phyloP scores from a whole-genome alignment of 2,797 vertebrate genomes.

The Eulemur coronatus region DNA sequence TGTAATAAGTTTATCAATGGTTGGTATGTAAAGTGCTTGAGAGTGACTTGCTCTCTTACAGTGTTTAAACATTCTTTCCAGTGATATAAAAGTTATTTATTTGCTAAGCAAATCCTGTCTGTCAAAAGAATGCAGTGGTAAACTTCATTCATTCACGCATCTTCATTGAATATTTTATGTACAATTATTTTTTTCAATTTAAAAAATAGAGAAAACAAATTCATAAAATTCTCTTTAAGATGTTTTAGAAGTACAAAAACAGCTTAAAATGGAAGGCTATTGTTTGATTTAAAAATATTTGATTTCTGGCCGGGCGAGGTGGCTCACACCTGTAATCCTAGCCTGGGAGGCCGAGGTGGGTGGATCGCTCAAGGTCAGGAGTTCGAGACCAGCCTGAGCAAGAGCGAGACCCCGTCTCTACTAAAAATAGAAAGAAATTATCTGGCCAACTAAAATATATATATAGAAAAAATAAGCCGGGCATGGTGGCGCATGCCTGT shows the following conservation, averaged over 20 bases:
- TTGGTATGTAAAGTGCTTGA: slow-evolving; percentile 55
- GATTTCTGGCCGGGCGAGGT: not conserved
- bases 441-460: too few species aligned
- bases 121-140: not conserved
- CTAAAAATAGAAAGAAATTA: too few species aligned
- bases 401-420: too few species aligned
- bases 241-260: not conserved
- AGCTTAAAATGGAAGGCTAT: not conserved
- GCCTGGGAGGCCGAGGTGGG: too few species aligned
- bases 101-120: slow-evolving; percentile 50
- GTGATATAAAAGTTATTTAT: slow-evolving; percentile 57
- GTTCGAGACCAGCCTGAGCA: too few species aligned
- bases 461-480: too few species aligned
- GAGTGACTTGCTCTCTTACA: slow-evolving; percentile 49
- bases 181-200: not conserved
- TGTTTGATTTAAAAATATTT: not conserved
- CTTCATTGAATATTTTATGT: not conserved
- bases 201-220: not conserved
- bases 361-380: too few species aligned
- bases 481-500: too few species aligned
- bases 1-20: slow-evolving; percentile 69
- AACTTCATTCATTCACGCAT: slow-evolving; percentile 40
- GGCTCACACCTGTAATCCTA: too few species aligned
- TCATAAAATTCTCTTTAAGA: not conserved
- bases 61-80: slow-evolving; percentile 71